Conservation (phyloP, 2,797 vertebrate genomes). For the Tachyglossus aculeatus region DNA sequence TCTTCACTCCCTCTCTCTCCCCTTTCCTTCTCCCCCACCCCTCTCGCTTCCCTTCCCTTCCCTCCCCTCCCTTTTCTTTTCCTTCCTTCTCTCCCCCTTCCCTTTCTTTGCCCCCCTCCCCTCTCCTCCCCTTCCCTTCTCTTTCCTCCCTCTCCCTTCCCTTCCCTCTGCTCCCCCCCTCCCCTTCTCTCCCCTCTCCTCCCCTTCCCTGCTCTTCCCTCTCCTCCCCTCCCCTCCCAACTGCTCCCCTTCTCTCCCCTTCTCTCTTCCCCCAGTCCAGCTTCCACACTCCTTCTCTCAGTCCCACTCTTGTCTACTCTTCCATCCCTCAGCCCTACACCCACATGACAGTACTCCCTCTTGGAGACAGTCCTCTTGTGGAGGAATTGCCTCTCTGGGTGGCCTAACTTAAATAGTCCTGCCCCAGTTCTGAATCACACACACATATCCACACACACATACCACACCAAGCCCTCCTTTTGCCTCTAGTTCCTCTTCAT, state of each 20-base stretch:
- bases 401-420: no score
- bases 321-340: no score
- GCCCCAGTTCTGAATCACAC: no score
- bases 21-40: neutral
- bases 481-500: no score
- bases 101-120: neutral
- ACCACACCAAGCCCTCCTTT: no score
- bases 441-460: no score
- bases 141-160: neutral
- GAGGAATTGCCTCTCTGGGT: no score
- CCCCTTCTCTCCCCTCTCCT: neutral
- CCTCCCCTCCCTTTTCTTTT: neutral
- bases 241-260: neutral
- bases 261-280: neutral
- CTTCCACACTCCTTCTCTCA: neutral
- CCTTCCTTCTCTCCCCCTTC: no score
- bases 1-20: neutral
- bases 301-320: neutral
- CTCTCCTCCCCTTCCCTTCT: neutral
- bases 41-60: neutral
- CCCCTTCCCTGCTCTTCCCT: constrained; percentile 21
- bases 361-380: no score
- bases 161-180: neutral
- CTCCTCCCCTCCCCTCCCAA: neutral
- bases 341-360: no score